Base-by-base conservation (phyloP, 2,113 vertebrate genomes). In the Choloepus hoffmanni region DNA sequence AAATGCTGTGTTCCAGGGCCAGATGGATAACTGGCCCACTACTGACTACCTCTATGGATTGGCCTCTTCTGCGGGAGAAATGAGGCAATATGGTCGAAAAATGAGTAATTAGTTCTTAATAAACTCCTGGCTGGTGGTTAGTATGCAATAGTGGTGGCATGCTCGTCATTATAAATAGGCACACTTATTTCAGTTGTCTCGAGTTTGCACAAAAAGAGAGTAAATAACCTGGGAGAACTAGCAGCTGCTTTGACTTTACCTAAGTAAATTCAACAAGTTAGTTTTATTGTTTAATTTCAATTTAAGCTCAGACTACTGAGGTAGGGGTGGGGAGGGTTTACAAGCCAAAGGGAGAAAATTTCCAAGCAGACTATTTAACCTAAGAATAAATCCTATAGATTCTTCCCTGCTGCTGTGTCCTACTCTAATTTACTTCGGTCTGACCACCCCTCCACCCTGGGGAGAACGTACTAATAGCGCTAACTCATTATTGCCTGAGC, bases 31-130 rank as follows among this genome's bases (percentile, higher is more conserved):
- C 58, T 84, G 58, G 43, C 7, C 33, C n/a, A 60, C 7, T 8
- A 55, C 3, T 79, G 40, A 73, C 14, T 73, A 0, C 45, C 63
- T 53, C 50, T 72, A 40, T 21, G n/a, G 78, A 33, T 14, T 94
- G 60, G 78, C 63, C 12, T 77, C 33, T 89, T 95, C 73, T 79
- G 50, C 33, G 45, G 43, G 50, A 83, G 21, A 77, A 85, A 72
- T 73, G 92, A 96, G 79, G 28, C 84, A 96, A 95, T 74, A 95
- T 70, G 58, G 43, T 63, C 74, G 70, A 83, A 93, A 95, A 78
- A 93, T 94, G 43, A 94, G 76, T 68, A 77, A 83, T 83, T 78
- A 72, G 58, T 43, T 93, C 15, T 95, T 86, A 95, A 92, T 96
- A 95, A 94, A 90, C 92, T 91, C 55, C 48, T 67, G 68, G 48